Base-by-base conservation (phyloP, 2,113 vertebrate genomes). In the Ctenomys sociabilis region DNA sequence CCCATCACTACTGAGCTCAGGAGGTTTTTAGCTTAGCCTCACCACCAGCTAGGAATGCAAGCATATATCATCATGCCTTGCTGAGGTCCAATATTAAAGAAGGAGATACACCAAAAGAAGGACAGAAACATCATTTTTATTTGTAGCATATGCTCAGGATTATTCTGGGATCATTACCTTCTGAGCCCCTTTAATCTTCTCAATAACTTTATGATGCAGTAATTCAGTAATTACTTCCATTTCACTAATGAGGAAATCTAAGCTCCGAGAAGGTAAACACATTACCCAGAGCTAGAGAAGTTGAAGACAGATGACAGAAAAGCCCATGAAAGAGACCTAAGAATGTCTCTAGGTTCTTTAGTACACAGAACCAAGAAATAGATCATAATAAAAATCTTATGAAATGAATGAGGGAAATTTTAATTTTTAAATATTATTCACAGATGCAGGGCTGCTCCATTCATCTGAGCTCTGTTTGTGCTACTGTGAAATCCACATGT, bases 401-500 rank as follows among this genome's bases (percentile, higher is more conserved):
- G 83, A 30, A 57, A 54, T 6, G 85, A 78, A 54, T 3, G 32
- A 86, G 22, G 12, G 40, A 59, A 83, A 73, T 80, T 61, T 91
- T 26, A 94, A 75, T 73, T 54, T 66, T 80, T 66, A 54, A 95
- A 54, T 37, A 91, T 84, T 75, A 73, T 73, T 81, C 7, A n/a
- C 40, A 78, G 43, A 85, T 49, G 1, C 5, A 45, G n/a, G 45
- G 12, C 54, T 83, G 28, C 54, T 61, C 90, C 63, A 66, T 88
- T 95, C 30, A 7, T 73, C 4, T 63, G 37, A 84, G 12, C 37
- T 85, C 9, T 93, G 21, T 70, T 95, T 85, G 22, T 35, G 43
- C 85, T 88, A 49, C 19, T 78, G 22, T 91, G 64, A 94, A 96
- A 93, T 93, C 40, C 5, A 82, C 85, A 40, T n/a, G 70, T 86